These are phyloP conservation scores for Falco novaeseelandiae DNA, from an alignment of 2,797 vertebrate species.

Conservation along the genomic window DNA sequence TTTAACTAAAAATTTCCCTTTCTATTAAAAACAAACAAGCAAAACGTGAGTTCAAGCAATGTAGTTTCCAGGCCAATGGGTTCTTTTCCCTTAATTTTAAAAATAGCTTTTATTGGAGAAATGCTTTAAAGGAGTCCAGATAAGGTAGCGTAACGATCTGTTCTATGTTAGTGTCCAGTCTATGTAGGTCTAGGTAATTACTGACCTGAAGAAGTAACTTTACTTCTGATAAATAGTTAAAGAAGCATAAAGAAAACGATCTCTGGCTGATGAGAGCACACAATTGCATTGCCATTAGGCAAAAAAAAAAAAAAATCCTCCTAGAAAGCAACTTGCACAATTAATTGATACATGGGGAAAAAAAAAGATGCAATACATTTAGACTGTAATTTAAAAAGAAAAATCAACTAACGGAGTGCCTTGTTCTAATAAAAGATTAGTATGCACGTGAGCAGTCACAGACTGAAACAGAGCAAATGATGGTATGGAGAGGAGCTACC, in stretches of 20 bases:
- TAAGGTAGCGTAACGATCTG: not conserved
- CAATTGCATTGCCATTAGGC: not conserved
- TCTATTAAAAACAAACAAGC: not conserved
- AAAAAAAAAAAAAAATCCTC: not conserved
- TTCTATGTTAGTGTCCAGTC: not conserved
- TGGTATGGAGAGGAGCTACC: not conserved
- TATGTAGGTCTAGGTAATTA: not conserved
- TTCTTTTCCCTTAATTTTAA: not conserved
- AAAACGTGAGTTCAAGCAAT: not conserved
- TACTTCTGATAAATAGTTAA: slow-evolving; percentile 41
- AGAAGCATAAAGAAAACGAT: not conserved
- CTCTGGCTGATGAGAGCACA: not conserved
- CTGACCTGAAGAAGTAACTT: slow-evolving; percentile 32
- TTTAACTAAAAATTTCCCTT: not conserved
- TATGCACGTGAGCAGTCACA: not conserved
- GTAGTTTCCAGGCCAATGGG: not conserved
- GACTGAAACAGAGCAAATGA: not conserved
- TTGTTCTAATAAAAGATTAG: not conserved
- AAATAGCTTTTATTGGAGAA: not conserved
- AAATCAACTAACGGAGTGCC: not conserved
- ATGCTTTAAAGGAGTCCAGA: not conserved
- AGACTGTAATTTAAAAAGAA: not conserved
- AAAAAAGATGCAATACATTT: not conserved
- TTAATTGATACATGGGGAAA: not conserved
- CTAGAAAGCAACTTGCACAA: not conserved